These are phyloP conservation scores for Alcis repandata DNA, from an alignment of 2,888 invertebrate genomes.

Conservation along the genomic window DNA sequence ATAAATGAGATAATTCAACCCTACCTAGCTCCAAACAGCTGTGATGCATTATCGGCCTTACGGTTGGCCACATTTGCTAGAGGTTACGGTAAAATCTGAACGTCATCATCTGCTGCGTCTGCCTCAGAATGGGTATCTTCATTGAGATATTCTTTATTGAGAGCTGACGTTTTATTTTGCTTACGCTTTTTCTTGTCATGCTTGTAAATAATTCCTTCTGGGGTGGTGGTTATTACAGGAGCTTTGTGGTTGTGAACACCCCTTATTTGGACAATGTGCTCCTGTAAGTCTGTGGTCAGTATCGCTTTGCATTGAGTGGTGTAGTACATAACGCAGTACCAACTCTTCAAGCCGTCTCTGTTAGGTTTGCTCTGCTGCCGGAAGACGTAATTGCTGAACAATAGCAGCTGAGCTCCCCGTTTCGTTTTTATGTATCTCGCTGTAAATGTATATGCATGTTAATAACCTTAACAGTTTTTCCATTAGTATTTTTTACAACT, in stretches of 20 bases:
- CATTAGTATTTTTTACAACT: neutral
- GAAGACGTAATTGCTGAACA: constrained; percentile 54
- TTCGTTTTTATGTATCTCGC: constrained; percentile 59
- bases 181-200: constrained; percentile 28
- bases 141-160: constrained; percentile 16
- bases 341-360: constrained; percentile 57
- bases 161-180: constrained; percentile 1
- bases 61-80: neutral
- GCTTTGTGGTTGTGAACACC: constrained; percentile 58
- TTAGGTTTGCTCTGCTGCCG: constrained; percentile 59
- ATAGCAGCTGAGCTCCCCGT: constrained; percentile 59
- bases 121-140: constrained; percentile 3
- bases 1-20: too few species aligned
- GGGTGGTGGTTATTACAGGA: constrained; percentile 55
- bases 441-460: constrained; percentile 42
- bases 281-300: constrained; percentile 55
- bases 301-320: constrained; percentile 55
- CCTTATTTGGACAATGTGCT: constrained; percentile 59
- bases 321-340: constrained; percentile 66
- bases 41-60: neutral
- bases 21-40: neutral
- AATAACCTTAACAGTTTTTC: neutral
- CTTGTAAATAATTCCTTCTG: constrained; percentile 50
- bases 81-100: constrained; percentile 32
- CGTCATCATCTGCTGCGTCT: constrained; percentile 7